Base-by-base conservation (phyloP, 2,888 invertebrate genomes). In the Ophion slaviceki region DNA sequence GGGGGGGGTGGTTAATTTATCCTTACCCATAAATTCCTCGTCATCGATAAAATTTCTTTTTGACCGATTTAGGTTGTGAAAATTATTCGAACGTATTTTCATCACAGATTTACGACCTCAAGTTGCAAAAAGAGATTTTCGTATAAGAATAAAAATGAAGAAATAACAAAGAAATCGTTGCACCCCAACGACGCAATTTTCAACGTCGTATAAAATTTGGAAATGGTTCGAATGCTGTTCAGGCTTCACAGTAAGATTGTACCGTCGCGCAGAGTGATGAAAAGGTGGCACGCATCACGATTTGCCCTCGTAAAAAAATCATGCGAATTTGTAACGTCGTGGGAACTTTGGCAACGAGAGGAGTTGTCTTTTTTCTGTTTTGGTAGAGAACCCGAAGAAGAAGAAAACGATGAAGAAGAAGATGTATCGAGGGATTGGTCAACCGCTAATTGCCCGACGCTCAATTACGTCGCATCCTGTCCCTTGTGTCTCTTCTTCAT, bases 381-480 rank as follows among this genome's bases (percentile, higher is more conserved):
- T 80, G 24, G 61, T 61, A 72, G 79, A 74, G 81, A 78, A 78
- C 61, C 67, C 62, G 28, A 62, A 82, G 82, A 59, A 77, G 24
- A 68, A 77, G 70, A 53, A 45, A 28, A 67, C 7, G 67, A 77
- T 83, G 77, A 77, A 78, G 45, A 28, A 84, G 70, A 80, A 77
- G 81, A 81, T 20, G 66, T 80, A 80, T 84, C 80, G 80, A 77
- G 74, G 76, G 72, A 61, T 62, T 72, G 77, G 84, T 77, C 71
- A 62, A 84, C 80, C 84, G 84, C 67, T 79, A 80, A 86, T 85
- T 86, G 80, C 82, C 82, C 80, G 74, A 78, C 82, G 76, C 80
- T 87, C 82, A 87, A 84, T 82, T 86, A 87, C 82, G 68, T 76
- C 82, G 82, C 85, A 87, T 87, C 83, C 85, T 84, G 86, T 87